Evolutionary conservation across 2,888 invertebrate genomes (phyloP), one percentile per base, ranked within the genome.

Genomic region (Augiades crinisus): DNA sequence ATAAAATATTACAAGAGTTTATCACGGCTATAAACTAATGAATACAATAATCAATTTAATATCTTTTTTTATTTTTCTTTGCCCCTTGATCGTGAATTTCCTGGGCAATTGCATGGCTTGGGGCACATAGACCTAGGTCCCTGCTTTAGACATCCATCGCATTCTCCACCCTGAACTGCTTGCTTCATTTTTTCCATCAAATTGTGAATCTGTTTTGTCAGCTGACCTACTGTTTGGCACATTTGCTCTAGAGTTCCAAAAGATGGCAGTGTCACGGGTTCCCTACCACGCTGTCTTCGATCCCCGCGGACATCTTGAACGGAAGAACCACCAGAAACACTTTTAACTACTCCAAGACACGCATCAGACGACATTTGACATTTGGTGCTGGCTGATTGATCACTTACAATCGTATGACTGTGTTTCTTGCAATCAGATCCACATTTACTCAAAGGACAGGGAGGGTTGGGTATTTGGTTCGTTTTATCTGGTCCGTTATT

Each of bases 21-120:
- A n/a, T n/a, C n/a, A n/a, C n/a, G n/a, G n/a, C n/a, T n/a, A n/a
- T n/a, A n/a, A n/a, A n/a, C n/a, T n/a, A n/a, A n/a, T n/a, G n/a
- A n/a, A n/a, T n/a, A n/a, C n/a, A n/a, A n/a, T n/a, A n/a, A n/a
- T n/a, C n/a, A n/a, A n/a, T n/a, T n/a, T n/a, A n/a, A n/a, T n/a
- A n/a, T n/a, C n/a, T n/a, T n/a, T n/a, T n/a, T n/a, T n/a, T n/a
- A 36, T 19, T n/a, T 38, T 22, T 41, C 10, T 45, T 44, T 19
- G n/a, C n/a, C n/a, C n/a, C 52, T 41, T 21, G 45, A 56, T 5
- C 53, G 47, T 5, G 75, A 71, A 30, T 80, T 79, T 10, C 66
- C 65, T n/a, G 80, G 74, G 53, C 81, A 80, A 45, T 54, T 66
- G 60, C 80, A 80, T 0, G 80, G 75, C 16, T 75, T 78, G 0